Conservation (phyloP, 2,797 vertebrate species). For the Heterohyrax brucei region DNA sequence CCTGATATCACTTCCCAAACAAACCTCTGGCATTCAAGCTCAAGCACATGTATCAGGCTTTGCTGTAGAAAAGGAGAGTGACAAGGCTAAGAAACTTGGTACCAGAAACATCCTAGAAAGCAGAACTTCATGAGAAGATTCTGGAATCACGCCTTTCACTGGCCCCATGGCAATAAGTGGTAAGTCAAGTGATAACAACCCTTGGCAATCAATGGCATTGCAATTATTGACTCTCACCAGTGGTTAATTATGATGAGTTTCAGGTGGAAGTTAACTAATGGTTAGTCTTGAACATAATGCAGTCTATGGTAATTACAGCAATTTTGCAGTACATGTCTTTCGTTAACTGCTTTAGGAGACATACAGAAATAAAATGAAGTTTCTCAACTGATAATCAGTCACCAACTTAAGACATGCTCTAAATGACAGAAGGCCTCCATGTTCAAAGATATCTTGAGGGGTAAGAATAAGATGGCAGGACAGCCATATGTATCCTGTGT, state of each 20-base stretch:
- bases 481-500: too few relatives aligned
- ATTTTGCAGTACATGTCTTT: neutral
- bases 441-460: neutral
- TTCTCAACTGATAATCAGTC: conserved; percentile 28
- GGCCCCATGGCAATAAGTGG: neutral
- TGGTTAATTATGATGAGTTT: neutral
- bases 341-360: neutral
- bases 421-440: neutral
- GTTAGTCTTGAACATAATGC: neutral
- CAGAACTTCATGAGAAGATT: neutral
- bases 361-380: neutral
- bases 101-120: neutral
- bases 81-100: neutral
- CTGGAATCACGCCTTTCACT: neutral
- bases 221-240: neutral
- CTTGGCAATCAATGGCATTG: neutral
- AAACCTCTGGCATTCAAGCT: neutral
- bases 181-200: neutral
- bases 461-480: too few relatives aligned
- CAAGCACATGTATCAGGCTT: neutral
- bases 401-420: neutral
- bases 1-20: neutral
- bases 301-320: neutral
- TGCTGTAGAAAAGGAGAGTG: neutral
- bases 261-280: neutral